Evolutionary conservation across 2,888 invertebrate genomes (phyloP), one percentile per base, ranked within the genome.

Genomic region (Microplitis manilae): DNA sequence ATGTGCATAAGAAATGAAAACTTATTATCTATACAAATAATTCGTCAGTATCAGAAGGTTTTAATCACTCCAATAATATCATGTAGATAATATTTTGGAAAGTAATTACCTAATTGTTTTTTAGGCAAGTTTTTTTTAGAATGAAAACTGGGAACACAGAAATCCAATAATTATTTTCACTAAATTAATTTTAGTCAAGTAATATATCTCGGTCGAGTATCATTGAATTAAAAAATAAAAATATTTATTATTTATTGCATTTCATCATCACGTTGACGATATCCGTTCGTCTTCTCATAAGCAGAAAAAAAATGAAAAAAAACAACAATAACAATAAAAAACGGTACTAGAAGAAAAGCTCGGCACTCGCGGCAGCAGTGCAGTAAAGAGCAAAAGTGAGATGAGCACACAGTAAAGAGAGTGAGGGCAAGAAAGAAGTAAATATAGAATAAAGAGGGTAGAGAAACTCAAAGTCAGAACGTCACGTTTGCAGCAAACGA

Each of bases 401-500:
- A 38, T 39, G 30, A 64, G 5, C 13, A n/a, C 2, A 73, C 41
- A 41, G 20, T 60, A 38, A 17, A 15, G 30, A 73, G 50, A 72
- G 15, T 8, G 17, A 61, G 2, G 41, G 7, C 13, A 60, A 39
- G 61, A 60, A 50, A 72, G 69, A 59, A 69, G 62, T 61, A 8
- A 60, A 62, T 9, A 61, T 59, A 20, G 20, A 40, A 20, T 15
- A 17, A 64, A 39, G 30, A 50, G 38, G 41, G 60, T 59, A 75
- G 67, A 72, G 41, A 78, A 68, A 72, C 69, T 83, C 85, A 85
- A 87, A 88, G 85, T 85, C 83, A 85, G 82, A 82, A 83, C 85
- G 86, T 89, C 89, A 89, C 89, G 89, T 89, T 88, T 89, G 86
- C 84, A 82, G 85, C 88, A 89, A 89, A 89, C 88, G 89, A 88